These are phyloP conservation scores for Bhutanitis thaidina DNA, from an alignment of 2,888 invertebrate species.

Conservation along the genomic window DNA sequence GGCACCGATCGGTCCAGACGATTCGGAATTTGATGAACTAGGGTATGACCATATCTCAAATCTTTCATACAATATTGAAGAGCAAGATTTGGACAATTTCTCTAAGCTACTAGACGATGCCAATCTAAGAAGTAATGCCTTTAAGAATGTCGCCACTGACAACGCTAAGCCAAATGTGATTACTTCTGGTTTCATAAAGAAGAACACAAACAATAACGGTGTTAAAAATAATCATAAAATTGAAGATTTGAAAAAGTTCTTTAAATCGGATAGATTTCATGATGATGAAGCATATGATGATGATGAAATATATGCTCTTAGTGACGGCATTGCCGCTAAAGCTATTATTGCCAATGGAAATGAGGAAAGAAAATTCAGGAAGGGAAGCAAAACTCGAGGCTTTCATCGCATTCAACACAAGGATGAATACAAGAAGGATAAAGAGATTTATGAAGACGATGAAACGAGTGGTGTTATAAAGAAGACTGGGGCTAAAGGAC, in stretches of 20 bases:
- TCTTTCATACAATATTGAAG: slow-evolving; percentile 53
- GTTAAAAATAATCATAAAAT: slow-evolving; percentile 45
- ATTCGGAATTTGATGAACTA: slow-evolving; percentile 52
- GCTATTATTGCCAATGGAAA: slow-evolving; percentile 61
- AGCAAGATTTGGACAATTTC: slow-evolving; percentile 53
- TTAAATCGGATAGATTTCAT: slow-evolving; percentile 43
- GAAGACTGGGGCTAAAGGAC: slow-evolving; percentile 71
- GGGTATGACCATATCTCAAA: slow-evolving; percentile 49
- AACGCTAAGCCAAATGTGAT: slow-evolving; percentile 34
- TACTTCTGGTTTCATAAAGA: slow-evolving; percentile 49
- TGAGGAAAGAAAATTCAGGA: slow-evolving; percentile 71
- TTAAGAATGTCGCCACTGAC: slow-evolving; percentile 23
- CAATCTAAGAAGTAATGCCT: slow-evolving; percentile 10
- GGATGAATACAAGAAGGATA: slow-evolving; percentile 81
- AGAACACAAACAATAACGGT: slow-evolving; percentile 45
- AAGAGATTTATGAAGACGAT: slow-evolving; percentile 78
- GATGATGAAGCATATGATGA: slow-evolving; percentile 56
- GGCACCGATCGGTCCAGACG: slow-evolving; percentile 43
- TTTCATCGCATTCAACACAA: slow-evolving; percentile 80
- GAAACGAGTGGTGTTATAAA: slow-evolving; percentile 73
- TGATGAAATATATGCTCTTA: slow-evolving; percentile 58
- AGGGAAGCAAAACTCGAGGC: slow-evolving; percentile 78
- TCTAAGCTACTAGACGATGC: slow-evolving; percentile 44
- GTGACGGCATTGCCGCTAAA: slow-evolving; percentile 55
- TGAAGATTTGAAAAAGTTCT: slow-evolving; percentile 53